These are phyloP conservation scores for Vandiemenella viatica DNA, from an alignment of 2,888 invertebrate genomes.

Conservation along the genomic window DNA sequence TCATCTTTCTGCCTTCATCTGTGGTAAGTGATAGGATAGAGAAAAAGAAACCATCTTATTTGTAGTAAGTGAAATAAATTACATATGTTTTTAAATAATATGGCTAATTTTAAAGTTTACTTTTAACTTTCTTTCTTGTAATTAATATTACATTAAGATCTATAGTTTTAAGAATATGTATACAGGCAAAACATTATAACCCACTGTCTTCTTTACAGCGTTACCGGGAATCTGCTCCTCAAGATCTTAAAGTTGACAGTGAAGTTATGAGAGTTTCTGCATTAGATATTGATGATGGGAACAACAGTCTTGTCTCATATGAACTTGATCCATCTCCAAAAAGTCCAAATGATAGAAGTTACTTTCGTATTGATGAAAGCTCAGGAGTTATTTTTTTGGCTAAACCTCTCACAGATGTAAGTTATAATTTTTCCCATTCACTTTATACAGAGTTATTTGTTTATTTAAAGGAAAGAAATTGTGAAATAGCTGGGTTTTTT, in stretches of 20 bases:
- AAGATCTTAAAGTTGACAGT: slow-evolving; percentile 52
- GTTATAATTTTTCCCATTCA: slow-evolving; percentile 26
- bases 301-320: slow-evolving; percentile 75
- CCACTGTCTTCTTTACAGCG: slow-evolving; percentile 38
- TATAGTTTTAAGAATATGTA: too few species aligned
- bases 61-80: too few species aligned
- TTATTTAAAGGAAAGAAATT: too few species aligned
- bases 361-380: slow-evolving; percentile 66
- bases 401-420: slow-evolving; percentile 46
- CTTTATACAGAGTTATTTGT: too few species aligned
- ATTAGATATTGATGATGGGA: slow-evolving; percentile 81
- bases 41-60: too few species aligned
- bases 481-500: not conserved
- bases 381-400: slow-evolving; percentile 71
- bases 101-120: too few species aligned
- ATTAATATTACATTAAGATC: too few species aligned
- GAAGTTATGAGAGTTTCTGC: slow-evolving; percentile 84
- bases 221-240: slow-evolving; percentile 63
- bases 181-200: too few species aligned
- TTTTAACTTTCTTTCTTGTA: too few species aligned
- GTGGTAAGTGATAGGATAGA: too few species aligned
- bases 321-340: slow-evolving; percentile 30
- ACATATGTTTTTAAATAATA: too few species aligned
- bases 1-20: too few species aligned
- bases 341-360: slow-evolving; percentile 40